Percentiles rank a stretch among this genome's conserved stretches.
phyloP scores from a whole-genome alignment of 2,888 invertebrate species.

The Standfussiana lucernea region DNA sequence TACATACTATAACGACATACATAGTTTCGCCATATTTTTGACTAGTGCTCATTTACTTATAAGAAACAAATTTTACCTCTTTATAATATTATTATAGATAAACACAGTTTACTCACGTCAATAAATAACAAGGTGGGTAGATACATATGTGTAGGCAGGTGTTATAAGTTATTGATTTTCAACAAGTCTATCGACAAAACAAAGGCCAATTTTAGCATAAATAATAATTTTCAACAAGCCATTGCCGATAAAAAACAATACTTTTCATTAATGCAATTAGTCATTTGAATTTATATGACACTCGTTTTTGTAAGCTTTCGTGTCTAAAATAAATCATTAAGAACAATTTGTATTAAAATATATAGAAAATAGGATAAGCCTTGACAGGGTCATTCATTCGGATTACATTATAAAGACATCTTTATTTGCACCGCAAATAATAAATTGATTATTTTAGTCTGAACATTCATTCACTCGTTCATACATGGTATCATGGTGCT shows the following conservation, averaged over 20 bases:
- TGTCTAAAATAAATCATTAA: constrained; percentile 26
- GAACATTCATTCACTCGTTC: no score
- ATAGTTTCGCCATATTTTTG: not conserved
- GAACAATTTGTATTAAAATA: constrained; percentile 19
- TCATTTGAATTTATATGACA: constrained; percentile 11
- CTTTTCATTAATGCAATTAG: constrained; percentile 19
- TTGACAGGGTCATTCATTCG: constrained; percentile 33
- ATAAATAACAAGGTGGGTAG: not conserved
- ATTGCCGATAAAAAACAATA: constrained; percentile 1
- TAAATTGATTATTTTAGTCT: not conserved
- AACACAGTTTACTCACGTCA: not conserved
- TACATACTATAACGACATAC: not conserved
- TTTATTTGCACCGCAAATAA: constrained; percentile 39
- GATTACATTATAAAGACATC: constrained; percentile 34
- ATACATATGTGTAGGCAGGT: not conserved
- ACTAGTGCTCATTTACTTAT: not conserved
- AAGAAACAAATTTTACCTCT: no score
- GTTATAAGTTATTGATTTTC: not conserved
- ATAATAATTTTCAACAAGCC: not conserved
- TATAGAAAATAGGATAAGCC: constrained; percentile 19
- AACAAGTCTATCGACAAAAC: not conserved
- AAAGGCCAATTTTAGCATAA: constrained; percentile 4
- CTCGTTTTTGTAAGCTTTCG: constrained; percentile 5
- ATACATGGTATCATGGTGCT: not conserved
- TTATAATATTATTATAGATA: no score